Base-by-base conservation (phyloP, 2,113 vertebrate species). In the Rana temporaria region DNA sequence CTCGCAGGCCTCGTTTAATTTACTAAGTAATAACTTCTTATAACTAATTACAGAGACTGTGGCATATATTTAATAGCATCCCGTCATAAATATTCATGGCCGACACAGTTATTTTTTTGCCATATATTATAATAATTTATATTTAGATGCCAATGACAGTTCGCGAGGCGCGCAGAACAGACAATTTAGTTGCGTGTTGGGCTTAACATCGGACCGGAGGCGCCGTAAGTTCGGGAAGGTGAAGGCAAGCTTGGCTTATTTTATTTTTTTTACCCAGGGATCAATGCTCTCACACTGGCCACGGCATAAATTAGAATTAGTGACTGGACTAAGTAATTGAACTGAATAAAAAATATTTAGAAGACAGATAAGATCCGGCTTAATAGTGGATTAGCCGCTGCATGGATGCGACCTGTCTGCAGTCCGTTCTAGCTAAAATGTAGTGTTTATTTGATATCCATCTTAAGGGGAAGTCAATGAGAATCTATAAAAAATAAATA, bases 11-110 rank as follows among this genome's bases (percentile, higher is more conserved):
- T 82, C 70, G 7, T 75, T 56, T 82, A 75, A 82, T 82, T 67
- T 75, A 75, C 80, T 67, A 75, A 75, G 70, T 82, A 82, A 82
- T 82, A 75, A 75, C 70, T 82, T 75, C 80, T 82, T 53, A 38
- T 59, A 71, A 75, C 80, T 82, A 82, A 82, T 82, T 82, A 71
- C 70, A 75, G 52, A 72, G 14, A 53, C 52, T 6, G 26, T 26
- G 60, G 80, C 68, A 56, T 57, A 82, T 60, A 75, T 82, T 67
- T 66, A 74, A 74, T 73, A 65, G 42, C 70, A 53, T 24, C 48
- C 17, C 6, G 16, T 42, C 70, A 82, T 82, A 74, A 82, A 75
- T 82, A 82, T 82, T 82, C 80, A 82, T 82, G 52, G 12, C 16
- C 62, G 8, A 55, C 62, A 17, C n/a, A 17, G 55, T 81, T 71